Conservation (phyloP, 2,888 invertebrate species). For the Lacanobia wlatinum region DNA sequence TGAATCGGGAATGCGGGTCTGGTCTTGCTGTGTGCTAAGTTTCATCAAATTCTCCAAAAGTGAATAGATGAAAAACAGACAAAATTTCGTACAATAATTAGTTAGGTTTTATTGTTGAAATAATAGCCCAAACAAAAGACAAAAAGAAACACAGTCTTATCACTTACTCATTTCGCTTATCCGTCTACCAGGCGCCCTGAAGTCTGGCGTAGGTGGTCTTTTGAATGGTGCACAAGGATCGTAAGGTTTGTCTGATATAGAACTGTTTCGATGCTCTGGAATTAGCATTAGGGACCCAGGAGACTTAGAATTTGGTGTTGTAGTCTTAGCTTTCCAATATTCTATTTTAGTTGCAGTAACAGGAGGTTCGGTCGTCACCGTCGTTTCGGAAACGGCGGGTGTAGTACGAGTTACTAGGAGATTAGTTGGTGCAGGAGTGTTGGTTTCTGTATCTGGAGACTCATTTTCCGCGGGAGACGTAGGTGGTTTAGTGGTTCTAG, state of each 20-base stretch:
- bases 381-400: neutral
- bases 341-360: conserved; percentile 25
- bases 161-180: conserved; percentile 77
- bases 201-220: conserved; percentile 68
- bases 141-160: neutral
- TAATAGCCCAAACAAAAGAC: neutral
- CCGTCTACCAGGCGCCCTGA: conserved; percentile 68
- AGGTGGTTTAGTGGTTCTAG: neutral
- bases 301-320: neutral
- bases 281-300: neutral
- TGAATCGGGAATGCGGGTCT: too few relatives aligned
- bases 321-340: conserved; percentile 25
- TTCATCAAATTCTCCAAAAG: too few relatives aligned
- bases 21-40: too few relatives aligned
- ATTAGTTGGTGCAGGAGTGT: conserved; percentile 1
- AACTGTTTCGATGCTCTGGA: neutral
- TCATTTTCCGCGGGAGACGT: neutral
- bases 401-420: neutral
- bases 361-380: neutral
- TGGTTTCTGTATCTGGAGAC: neutral
- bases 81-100: too few relatives aligned
- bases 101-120: too few relatives aligned
- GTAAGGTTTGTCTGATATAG: neutral
- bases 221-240: conserved; percentile 37
- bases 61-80: too few relatives aligned